Conservation (phyloP, 2,113 vertebrate genomes). For the Lanius collurio region DNA sequence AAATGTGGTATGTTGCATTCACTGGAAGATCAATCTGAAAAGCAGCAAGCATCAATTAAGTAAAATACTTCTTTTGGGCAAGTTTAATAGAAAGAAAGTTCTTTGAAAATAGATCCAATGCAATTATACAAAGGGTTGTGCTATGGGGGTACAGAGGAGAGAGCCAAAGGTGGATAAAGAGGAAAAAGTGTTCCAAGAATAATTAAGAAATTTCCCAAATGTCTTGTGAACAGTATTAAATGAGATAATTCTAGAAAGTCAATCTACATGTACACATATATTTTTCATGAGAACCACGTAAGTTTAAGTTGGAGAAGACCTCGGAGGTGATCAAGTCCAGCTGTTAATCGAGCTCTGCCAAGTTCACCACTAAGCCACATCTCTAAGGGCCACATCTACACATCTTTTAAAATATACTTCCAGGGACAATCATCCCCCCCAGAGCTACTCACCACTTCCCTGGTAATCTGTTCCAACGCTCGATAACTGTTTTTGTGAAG, state of each 20-base stretch:
- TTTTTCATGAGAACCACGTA: background rate
- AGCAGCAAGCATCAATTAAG: background rate
- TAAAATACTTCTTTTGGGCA: background rate
- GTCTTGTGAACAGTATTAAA: background rate
- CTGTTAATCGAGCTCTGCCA: background rate
- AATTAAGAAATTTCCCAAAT: background rate
- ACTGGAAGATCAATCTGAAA: background rate
- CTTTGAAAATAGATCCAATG: background rate
- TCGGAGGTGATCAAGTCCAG: background rate
- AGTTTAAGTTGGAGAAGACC: background rate
- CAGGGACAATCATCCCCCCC: background rate
- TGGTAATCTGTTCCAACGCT: background rate
- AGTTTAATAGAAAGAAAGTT: background rate
- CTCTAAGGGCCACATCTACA: background rate
- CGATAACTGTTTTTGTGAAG: background rate
- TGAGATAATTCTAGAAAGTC: background rate
- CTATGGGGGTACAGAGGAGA: background rate
- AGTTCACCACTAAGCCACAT: background rate
- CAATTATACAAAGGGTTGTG: background rate
- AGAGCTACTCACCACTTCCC: background rate
- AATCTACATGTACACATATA: background rate
- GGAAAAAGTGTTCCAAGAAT: background rate
- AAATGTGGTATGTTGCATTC: background rate
- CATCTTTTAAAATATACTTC: accelerated
- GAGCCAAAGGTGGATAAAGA: background rate